These are phyloP conservation scores for Blastobasis adustella DNA, from an alignment of 2,888 invertebrate species.

Conservation along the genomic window DNA sequence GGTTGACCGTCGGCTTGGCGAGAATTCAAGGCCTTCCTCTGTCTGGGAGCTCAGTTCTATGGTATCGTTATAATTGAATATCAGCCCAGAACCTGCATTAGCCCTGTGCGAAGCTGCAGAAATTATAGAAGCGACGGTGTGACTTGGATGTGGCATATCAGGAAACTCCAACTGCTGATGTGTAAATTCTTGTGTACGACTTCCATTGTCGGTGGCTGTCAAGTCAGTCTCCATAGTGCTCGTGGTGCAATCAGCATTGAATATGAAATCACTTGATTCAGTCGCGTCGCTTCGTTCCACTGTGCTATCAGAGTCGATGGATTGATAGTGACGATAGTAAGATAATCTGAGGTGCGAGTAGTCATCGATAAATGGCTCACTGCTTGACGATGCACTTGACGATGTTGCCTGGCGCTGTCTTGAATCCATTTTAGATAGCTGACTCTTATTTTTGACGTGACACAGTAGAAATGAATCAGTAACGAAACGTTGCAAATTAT, in stretches of 20 bases:
- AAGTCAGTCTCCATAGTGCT: too few relatives aligned
- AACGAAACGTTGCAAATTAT: too few relatives aligned
- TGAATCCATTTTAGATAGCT: too few relatives aligned
- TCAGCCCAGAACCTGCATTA: constrained; percentile 18
- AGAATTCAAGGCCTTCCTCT: not conserved
- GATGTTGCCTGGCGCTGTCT: too few relatives aligned
- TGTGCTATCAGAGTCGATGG: constrained; percentile 17
- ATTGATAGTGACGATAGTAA: constrained; percentile 30
- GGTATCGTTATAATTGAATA: constrained; percentile 34
- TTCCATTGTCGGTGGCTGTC: too few relatives aligned
- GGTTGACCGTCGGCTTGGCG: not conserved
- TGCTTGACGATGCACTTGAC: too few relatives aligned
- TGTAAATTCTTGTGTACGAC: not conserved
- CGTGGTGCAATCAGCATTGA: too few relatives aligned
- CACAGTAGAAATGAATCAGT: too few relatives aligned
- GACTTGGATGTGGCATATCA: constrained; percentile 40
- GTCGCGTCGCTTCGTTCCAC: not conserved
- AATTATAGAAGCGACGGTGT: constrained; percentile 37
- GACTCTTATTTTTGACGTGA: too few relatives aligned
- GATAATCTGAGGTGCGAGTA: constrained; percentile 47
- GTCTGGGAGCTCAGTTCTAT: constrained; percentile 26
- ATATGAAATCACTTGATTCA: too few relatives aligned
- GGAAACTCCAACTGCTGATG: constrained; percentile 32
- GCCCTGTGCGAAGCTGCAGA: constrained; percentile 35
- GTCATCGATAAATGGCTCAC: constrained; percentile 35